Evolutionary conservation across 2,797 vertebrate species (phyloP).

Genomic region (Manis javanica): DNA sequence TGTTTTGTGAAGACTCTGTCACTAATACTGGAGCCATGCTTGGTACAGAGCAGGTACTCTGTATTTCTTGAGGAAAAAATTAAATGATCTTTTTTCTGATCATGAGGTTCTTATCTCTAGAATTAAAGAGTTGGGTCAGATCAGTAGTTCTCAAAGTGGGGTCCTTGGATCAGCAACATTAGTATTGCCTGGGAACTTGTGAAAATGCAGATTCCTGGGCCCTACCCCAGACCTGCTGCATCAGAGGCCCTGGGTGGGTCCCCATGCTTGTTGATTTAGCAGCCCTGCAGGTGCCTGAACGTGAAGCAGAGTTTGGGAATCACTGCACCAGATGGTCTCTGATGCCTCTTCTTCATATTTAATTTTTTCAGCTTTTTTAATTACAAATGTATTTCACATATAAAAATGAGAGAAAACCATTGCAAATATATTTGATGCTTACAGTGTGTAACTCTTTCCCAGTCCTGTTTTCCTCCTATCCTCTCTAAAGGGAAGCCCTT

Average conservation of each 20-base stretch:
- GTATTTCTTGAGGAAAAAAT: background rate
- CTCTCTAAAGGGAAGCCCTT: background rate
- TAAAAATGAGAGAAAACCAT: background rate
- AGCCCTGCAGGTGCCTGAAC: no score
- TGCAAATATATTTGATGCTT: background rate
- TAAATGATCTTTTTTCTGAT: background rate
- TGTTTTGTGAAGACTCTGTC: background rate
- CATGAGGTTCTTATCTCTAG: background rate
- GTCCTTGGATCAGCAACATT: background rate
- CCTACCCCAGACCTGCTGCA: background rate
- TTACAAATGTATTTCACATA: background rate
- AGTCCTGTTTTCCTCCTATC: background rate
- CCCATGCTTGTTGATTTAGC: background rate
- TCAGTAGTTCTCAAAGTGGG: background rate
- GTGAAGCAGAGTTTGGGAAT: background rate
- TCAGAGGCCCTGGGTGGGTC: background rate
- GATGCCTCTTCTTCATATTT: background rate
- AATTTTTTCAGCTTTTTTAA: background rate
- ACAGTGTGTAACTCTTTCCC: background rate
- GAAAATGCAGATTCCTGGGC: background rate
- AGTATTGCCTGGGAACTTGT: background rate
- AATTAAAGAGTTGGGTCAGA: background rate
- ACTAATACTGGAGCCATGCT: background rate
- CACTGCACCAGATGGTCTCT: background rate
- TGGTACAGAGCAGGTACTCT: background rate